Conservation (phyloP, 2,113 vertebrate species). For the Spilogale gracilis region DNA sequence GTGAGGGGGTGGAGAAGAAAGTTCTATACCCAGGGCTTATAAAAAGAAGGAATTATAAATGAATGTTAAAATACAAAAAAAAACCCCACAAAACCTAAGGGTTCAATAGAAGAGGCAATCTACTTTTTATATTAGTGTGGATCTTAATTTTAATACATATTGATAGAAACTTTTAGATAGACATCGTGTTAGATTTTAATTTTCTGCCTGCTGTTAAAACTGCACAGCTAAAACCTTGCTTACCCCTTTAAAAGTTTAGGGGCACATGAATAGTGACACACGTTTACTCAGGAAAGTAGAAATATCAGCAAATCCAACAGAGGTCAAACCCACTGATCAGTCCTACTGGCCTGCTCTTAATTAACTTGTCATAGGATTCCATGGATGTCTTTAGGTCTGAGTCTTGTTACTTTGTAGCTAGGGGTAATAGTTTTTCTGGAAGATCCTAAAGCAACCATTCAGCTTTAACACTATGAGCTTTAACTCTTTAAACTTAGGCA, state of each 20-base stretch:
- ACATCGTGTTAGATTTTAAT: neutral
- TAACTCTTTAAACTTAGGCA: neutral
- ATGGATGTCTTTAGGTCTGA: slow-evolving; percentile 28
- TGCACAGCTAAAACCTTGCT: neutral
- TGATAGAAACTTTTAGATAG: slow-evolving; percentile 2
- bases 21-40: neutral
- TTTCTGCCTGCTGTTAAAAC: slow-evolving; percentile 17
- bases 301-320: neutral
- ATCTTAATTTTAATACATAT: neutral
- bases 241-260: neutral
- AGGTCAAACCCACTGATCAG: neutral
- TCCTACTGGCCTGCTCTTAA: neutral
- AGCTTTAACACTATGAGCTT: neutral
- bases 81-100: neutral
- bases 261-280: neutral
- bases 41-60: slow-evolving; percentile 24
- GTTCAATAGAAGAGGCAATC: neutral
- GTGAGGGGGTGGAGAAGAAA: neutral
- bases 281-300: slow-evolving; percentile 11
- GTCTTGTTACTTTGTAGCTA: slow-evolving; percentile 22
- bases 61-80: neutral
- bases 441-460: slow-evolving; percentile 51
- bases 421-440: slow-evolving; percentile 54
- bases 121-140: neutral
- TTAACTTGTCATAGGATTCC: neutral